Evolutionary conservation across 2,888 invertebrate genomes (phyloP), one percentile per base, ranked within the genome.

Genomic region (Neocrepidodera transversa): DNA sequence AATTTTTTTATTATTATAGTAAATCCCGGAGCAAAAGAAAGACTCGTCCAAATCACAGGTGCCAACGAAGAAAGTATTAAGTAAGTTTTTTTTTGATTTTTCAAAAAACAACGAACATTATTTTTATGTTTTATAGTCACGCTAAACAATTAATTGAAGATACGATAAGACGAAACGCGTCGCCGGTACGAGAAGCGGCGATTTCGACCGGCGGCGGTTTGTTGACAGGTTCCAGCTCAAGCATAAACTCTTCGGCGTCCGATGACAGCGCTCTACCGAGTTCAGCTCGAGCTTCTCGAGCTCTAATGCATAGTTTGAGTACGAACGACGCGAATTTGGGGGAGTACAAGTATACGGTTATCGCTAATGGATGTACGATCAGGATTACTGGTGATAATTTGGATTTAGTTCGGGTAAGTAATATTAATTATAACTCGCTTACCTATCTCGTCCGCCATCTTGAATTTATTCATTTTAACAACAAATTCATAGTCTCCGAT

Each of bases 121-220:
- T n/a, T n/a, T n/a, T 18, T 58, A 45, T 7, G 17, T 28, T 18
- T 6, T 23, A 35, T 49, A 94, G 94, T 75, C 90, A 92, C 79
- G 96, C 96, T 36, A 95, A 95, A 80, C 91, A 92, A 78, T 82
- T 96, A 78, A 96, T 97, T 76, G 95, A 95, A 78, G 95, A 96
- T 77, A 96, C 96, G 66, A 97, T 97, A 74, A 87, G 93, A 67
- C 88, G 95, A 76, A 97, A 97, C 83, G 94, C 95, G 69, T 96
- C 95, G 49, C 95, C 95, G 51, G 91, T 94, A 70, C 86, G 92
- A 70, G 81, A 86, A 70, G 83, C 85, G 58, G 80, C 82, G 50
- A 82, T 83, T 52, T 42, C 60, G 1, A 64, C 58, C 1, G 64
- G 66, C n/a, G 67, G 66, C 1, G 84, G 84, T 68, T 85, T 85